phyloP scores from a whole-genome alignment of 2,888 invertebrate species.

The Himalopsyche japonica region DNA sequence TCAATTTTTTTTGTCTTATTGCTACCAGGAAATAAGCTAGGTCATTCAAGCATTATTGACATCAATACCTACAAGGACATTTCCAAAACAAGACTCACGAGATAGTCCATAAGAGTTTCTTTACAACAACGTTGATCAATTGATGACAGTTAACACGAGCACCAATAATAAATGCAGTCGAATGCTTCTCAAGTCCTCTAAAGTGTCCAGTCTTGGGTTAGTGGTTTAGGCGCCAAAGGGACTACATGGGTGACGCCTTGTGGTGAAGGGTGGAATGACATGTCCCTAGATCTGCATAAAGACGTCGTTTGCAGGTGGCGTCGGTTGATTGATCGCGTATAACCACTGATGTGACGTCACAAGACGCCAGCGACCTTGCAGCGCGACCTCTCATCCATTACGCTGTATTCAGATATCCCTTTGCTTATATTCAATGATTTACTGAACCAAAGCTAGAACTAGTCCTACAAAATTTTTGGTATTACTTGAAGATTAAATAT shows the following conservation, averaged over 20 bases:
- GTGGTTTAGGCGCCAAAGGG: not conserved
- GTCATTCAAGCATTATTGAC: no score
- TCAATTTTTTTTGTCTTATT: no score
- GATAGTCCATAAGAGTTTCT: no score
- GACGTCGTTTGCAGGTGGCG: slow-evolving; percentile 35
- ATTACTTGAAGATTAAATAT: no score
- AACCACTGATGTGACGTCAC: not conserved
- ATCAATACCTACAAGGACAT: no score
- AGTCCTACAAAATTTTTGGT: no score
- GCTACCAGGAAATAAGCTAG: no score
- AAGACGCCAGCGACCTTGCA: not conserved
- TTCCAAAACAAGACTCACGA: no score
- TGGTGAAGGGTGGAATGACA: slow-evolving; percentile 4
- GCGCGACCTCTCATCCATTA: not conserved
- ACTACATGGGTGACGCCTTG: not conserved
- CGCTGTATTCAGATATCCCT: not conserved
- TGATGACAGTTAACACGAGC: no score
- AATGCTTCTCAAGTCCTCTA: not conserved
- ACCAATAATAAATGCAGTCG: not conserved
- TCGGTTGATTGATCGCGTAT: slow-evolving; percentile 33
- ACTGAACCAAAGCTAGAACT: not conserved
- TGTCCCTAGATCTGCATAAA: slow-evolving; percentile 29
- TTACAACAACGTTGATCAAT: no score
- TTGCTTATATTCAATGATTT: not conserved
- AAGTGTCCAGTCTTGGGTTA: not conserved